Base-by-base conservation (phyloP, 2,888 invertebrate species). In the Slavum lentiscoides region DNA sequence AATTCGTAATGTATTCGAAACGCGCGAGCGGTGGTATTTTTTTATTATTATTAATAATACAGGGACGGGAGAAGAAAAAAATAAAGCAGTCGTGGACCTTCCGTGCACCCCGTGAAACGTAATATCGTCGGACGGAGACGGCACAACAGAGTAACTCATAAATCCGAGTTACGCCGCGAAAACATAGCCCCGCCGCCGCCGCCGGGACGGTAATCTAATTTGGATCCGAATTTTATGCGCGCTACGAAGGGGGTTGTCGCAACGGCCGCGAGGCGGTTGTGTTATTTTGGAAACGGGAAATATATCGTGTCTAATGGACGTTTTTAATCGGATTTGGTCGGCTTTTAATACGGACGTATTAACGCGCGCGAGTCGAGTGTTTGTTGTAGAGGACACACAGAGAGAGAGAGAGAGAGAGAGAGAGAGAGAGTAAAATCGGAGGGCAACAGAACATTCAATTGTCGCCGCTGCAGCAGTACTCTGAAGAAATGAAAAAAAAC, bases 161-260 rank as follows among this genome's bases (percentile, higher is more conserved):
- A 80, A 80, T 80, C 55, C 70, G 8, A 58, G 80, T 80, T 80
- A 80, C 70, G 49, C 39, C 2, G n/a, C 70, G 68, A 68, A 68
- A 58, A 68, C 43, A 59, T 73, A 77, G 58, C 80, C 59, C 59
- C 68, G 67, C 39, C 69, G 68, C 69, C 68, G 58, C 15, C 68
- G 58, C 15, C 30, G 23, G n/a, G 30, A 30, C 53, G 68, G 74
- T 82, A 82, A 82, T 82, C 82, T 74, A 82, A 82, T 82, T 82
- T 82, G 82, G 77, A 77, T 82, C 77, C 77, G 72, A 82, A 69
- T 82, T 82, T 74, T 74, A 82, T 74, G 77, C 55, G 69, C 39
- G 17, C 30, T 15, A 53, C 58, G 82, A 30, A 30, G 30, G 30
- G 30, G 30, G 30, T 30, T 30, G 30, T 30, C 30, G 30, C 1